Conservation (phyloP, 2,113 vertebrate species). For the Stigmatopora nigra region DNA sequence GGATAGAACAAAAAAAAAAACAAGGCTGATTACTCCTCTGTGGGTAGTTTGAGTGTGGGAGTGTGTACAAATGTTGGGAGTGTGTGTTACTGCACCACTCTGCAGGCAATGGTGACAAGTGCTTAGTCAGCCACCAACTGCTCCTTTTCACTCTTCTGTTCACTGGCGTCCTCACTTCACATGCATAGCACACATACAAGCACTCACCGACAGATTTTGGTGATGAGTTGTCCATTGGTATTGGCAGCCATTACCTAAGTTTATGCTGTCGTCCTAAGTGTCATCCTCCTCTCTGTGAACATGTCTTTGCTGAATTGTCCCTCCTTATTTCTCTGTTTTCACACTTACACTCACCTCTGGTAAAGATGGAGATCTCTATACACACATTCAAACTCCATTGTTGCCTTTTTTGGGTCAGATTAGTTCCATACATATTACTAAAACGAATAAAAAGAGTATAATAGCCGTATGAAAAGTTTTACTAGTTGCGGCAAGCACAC, state of each 20-base stretch:
- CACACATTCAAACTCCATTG: slow-evolving; percentile 4
- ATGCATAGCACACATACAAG: slow-evolving; percentile 13
- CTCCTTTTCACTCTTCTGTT: slow-evolving; percentile 25
- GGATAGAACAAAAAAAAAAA: slow-evolving; percentile 36
- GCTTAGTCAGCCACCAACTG: slow-evolving; percentile 62
- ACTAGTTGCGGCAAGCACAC: too few relatives aligned
- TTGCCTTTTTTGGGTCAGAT: not conserved
- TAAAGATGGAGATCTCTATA: not conserved
- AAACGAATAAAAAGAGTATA: too few relatives aligned
- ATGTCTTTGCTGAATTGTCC: slow-evolving; percentile 13
- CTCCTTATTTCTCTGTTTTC: slow-evolving; percentile 23
- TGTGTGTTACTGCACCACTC: slow-evolving; percentile 30
- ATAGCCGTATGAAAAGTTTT: too few relatives aligned
- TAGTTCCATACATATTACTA: too few relatives aligned
- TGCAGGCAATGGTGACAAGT: slow-evolving; percentile 42
- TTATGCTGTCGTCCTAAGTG: slow-evolving; percentile 23
- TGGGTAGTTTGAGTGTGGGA: slow-evolving; percentile 35
- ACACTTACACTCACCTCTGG: slow-evolving; percentile 35
- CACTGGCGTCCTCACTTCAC: slow-evolving; percentile 14
- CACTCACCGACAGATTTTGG: slow-evolving; percentile 19
- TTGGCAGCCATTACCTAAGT: slow-evolving; percentile 28
- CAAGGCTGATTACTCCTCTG: slow-evolving; percentile 48
- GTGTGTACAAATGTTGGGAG: slow-evolving; percentile 23
- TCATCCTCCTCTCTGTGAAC: slow-evolving; percentile 27
- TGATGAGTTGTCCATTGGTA: slow-evolving; percentile 39